Evolutionary conservation across 1,140 invertebrate species (phyloP).

Genomic region (Chrysomallon squamiferum): DNA sequence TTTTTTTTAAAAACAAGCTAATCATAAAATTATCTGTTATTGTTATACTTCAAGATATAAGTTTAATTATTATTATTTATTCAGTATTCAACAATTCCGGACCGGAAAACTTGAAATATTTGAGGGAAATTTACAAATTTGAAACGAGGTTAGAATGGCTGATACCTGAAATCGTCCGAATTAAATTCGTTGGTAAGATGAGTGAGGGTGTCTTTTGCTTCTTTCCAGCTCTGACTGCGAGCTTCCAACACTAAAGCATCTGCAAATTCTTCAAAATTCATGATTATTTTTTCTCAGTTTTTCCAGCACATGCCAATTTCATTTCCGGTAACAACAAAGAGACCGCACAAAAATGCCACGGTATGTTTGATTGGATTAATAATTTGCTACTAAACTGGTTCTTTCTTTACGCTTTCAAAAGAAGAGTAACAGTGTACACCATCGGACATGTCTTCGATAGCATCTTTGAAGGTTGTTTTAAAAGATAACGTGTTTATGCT

Average conservation of each 20-base stretch:
- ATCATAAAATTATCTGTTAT: too few species aligned
- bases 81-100: too few species aligned
- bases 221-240: neutral
- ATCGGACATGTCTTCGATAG: too few species aligned
- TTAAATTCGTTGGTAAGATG: slow-evolving; percentile 1
- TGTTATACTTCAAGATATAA: too few species aligned
- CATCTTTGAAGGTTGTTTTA: too few species aligned
- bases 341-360: neutral
- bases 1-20: too few species aligned
- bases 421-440: neutral
- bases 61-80: too few species aligned
- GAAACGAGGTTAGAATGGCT: too few species aligned
- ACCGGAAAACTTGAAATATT: too few species aligned
- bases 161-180: neutral
- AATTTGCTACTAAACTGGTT: neutral
- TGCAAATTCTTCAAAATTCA: neutral
- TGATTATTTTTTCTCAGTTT: neutral
- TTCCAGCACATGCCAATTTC: neutral
- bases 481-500: neutral
- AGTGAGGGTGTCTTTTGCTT: neutral
- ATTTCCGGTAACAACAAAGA: neutral
- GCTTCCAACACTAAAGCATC: neutral
- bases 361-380: slow-evolving; percentile 1
- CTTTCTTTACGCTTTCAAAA: neutral
- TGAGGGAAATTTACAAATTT: too few species aligned